Evolutionary conservation across 2,888 invertebrate genomes (phyloP).

Genomic region (Drosophila aldrichi): DNA sequence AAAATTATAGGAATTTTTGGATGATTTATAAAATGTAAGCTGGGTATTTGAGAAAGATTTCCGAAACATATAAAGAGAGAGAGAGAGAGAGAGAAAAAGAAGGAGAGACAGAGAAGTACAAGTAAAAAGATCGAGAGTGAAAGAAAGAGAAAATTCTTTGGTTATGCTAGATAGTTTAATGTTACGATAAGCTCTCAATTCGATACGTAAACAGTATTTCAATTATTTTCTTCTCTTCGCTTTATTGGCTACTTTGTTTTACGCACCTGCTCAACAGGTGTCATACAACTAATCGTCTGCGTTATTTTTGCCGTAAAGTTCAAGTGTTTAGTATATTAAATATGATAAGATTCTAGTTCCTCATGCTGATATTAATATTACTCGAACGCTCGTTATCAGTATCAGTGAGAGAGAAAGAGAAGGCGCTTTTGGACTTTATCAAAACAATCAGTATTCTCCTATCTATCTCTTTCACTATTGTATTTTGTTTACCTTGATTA

Average conservation of each 20-base stretch:
- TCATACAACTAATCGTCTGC: neutral
- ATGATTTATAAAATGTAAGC: too few relatives aligned
- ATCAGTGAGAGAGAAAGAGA: neutral
- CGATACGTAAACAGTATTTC: neutral
- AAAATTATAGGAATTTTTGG: too few relatives aligned
- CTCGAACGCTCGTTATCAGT: neutral
- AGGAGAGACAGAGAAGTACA: too few relatives aligned
- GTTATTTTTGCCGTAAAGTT: neutral
- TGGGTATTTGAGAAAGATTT: too few relatives aligned
- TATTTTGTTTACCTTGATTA: neutral
- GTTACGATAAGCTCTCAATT: neutral
- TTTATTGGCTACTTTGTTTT: too few relatives aligned
- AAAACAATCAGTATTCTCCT: neutral
- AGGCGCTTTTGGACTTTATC: neutral
- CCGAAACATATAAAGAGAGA: too few relatives aligned
- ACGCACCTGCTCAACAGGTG: neutral
- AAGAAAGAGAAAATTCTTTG: too few relatives aligned
- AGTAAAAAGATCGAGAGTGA: too few relatives aligned
- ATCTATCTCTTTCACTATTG: neutral
- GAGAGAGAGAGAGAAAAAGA: too few relatives aligned
- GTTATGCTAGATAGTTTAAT: too few relatives aligned
- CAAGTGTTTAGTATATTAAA: neutral
- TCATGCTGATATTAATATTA: neutral
- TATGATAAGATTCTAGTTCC: neutral
- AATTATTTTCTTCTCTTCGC: neutral